phyloP scores from a whole-genome alignment of 2,797 vertebrate species.

The Mormyrus proboscirostris region DNA sequence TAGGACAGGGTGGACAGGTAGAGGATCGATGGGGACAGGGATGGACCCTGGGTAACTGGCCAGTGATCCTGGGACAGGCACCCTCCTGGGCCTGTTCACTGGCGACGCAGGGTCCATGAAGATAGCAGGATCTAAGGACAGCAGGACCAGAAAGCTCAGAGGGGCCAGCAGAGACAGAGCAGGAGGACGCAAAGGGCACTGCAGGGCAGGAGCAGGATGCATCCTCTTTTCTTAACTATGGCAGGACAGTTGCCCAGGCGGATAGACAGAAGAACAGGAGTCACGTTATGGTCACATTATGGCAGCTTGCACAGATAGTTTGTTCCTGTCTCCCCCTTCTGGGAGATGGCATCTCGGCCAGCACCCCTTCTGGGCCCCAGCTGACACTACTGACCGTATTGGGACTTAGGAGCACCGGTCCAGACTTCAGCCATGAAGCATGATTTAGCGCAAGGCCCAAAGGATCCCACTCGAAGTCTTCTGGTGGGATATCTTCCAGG shows the following conservation, averaged over 20 bases:
- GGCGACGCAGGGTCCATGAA: not conserved
- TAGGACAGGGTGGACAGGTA: not conserved
- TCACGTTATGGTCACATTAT: not conserved
- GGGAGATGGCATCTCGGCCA: too few species aligned
- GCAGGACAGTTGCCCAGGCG: not conserved
- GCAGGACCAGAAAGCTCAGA: not conserved
- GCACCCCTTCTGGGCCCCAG: not conserved
- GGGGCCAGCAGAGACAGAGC: not conserved
- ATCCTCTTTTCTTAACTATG: too few species aligned
- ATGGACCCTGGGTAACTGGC: not conserved
- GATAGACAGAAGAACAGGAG: not conserved
- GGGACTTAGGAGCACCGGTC: not conserved
- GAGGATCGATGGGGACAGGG: not conserved
- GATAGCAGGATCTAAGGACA: too few species aligned
- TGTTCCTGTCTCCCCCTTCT: not conserved
- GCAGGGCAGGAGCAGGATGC: not conserved
- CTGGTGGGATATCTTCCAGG: not conserved
- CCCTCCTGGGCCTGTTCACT: not conserved
- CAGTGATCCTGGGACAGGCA: not conserved
- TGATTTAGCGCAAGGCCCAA: not conserved
- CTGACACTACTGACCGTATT: too few species aligned
- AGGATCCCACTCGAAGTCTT: not conserved
- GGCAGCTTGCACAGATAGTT: not conserved
- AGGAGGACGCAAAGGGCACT: not conserved
- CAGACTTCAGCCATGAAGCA: not conserved